Evolutionary conservation across 2,888 invertebrate species (phyloP).

Genomic region (Drosophila merina): DNA sequence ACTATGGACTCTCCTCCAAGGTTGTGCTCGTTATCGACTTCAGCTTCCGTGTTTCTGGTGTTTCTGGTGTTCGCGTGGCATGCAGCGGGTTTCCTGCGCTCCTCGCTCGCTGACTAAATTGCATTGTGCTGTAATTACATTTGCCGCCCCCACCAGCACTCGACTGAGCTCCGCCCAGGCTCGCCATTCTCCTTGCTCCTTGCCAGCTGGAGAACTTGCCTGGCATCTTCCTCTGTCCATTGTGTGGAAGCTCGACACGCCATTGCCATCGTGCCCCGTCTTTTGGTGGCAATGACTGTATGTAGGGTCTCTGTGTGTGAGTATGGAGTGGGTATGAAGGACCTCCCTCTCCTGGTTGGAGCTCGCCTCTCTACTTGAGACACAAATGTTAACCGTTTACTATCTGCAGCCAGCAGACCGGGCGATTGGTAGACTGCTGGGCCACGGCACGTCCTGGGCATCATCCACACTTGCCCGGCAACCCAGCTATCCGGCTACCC

Average conservation of each 20-base stretch:
- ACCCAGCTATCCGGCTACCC: constrained; percentile 9
- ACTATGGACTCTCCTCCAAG: constrained; percentile 45
- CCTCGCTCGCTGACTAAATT: constrained; percentile 62
- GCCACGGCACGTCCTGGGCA: constrained; percentile 29
- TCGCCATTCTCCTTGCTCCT: constrained; percentile 2
- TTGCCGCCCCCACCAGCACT: constrained; percentile 42
- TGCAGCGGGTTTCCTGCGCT: constrained; percentile 33
- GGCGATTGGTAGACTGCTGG: constrained; percentile 8
- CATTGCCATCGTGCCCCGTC: constrained; percentile 18
- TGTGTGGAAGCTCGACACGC: constrained; percentile 58
- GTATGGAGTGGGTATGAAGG: constrained; percentile 1
- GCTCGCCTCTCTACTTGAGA: constrained; percentile 42
- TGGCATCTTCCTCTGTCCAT: constrained; percentile 59
- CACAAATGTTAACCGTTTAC: constrained; percentile 63
- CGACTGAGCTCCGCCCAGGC: constrained; percentile 8
- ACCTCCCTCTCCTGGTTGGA: neutral
- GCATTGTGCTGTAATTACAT: constrained; percentile 79
- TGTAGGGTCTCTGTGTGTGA: neutral
- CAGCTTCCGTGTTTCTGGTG: constrained; percentile 67
- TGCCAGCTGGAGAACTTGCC: constrained; percentile 22
- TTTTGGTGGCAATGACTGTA: constrained; percentile 9
- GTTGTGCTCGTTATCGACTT: constrained; percentile 75
- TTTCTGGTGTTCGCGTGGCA: constrained; percentile 44
- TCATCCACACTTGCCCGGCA: constrained; percentile 38
- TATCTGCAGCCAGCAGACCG: constrained; percentile 44